Base-by-base conservation (phyloP, 1,140 invertebrate species). In the Drosophila watanabei region DNA sequence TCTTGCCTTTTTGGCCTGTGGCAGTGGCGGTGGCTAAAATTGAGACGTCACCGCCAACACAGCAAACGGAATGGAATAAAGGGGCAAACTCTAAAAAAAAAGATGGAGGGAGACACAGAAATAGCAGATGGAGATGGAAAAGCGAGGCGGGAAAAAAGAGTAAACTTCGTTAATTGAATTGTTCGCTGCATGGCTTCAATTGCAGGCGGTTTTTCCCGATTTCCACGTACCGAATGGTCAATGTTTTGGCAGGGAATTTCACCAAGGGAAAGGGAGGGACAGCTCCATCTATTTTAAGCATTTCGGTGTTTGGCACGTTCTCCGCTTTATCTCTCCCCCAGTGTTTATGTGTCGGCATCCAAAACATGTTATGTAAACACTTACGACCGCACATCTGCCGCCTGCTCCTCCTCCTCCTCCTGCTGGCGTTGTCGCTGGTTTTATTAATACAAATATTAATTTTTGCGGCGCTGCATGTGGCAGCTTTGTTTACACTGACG, bases 371-470 rank as follows among this genome's bases (percentile, higher is more conserved):
- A 80, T 89, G 86, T 86, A 89, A 89, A 89, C 86, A 89, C 86
- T 89, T 86, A 91, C 79, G 68, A 91, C 86, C 86, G 76, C 86
- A 90, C 82, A 89, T 89, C 86, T 86, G 86, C 82, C 72, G 79
- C 61, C 52, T 24, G 43, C 45, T 43, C 16, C 16, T 41, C 30
- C 56, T 24, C 9, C 30, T 20, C 39, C 41, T n/a, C 32, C 57
- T 20, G 24, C 24, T 37, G 16, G 3, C 24, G 39, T 30, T 51
- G 57, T 46, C 65, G 43, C 66, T 46, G 79, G 82, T 82, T 89
- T 89, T 89, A 89, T 89, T 89, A 89, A 89, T 88, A 89, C 86
- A 89, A 89, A 89, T 89, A 89, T 89, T 89, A 89, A 89, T 89
- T 89, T 91, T 89, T 89, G 86, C 72, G 87, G 82, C 82, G 61